A percentile compares a stretch with the other conserved stretches of the same genome.
Evolutionary conservation across 2,113 vertebrate species (phyloP).

Genomic region (Corvus cornix): DNA sequence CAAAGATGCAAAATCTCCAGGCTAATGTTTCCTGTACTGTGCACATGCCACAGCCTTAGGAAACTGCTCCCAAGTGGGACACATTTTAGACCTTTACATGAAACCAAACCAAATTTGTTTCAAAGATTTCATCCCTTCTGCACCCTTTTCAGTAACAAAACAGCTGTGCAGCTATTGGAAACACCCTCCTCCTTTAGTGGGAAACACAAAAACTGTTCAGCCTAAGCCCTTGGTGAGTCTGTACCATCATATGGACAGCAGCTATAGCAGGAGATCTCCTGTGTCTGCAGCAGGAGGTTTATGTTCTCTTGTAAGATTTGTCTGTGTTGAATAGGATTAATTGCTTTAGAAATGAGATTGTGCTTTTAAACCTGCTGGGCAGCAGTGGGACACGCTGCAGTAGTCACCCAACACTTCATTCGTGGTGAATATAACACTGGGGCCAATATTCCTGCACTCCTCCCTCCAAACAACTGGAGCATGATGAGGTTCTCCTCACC

Average conservation of each 20-base stretch:
- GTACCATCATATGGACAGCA: not conserved
- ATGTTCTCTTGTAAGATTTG: not conserved
- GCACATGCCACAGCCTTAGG: not conserved
- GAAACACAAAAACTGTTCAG: not conserved
- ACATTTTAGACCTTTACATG: not conserved
- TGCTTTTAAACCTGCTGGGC: not conserved
- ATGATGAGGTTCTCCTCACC: not conserved
- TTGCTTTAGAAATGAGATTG: not conserved
- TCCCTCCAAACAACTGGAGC: not conserved
- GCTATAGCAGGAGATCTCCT: accelerated
- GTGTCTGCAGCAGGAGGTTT: not conserved
- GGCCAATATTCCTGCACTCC: not conserved
- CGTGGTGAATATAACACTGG: accelerated
- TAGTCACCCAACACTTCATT: not conserved
- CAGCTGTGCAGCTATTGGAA: not conserved
- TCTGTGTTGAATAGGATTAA: not conserved
- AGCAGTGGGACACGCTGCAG: not conserved
- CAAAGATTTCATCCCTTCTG: not conserved
- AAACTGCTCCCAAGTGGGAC: not conserved
- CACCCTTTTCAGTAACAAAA: not conserved
- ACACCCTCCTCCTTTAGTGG: not conserved
- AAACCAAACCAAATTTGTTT: not conserved
- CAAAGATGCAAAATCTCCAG: not conserved
- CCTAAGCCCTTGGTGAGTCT: not conserved
- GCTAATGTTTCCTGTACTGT: not conserved